phyloP scores from a whole-genome alignment of 92 coral and sea anemone genomes.

The Phenganax subtilis region DNA sequence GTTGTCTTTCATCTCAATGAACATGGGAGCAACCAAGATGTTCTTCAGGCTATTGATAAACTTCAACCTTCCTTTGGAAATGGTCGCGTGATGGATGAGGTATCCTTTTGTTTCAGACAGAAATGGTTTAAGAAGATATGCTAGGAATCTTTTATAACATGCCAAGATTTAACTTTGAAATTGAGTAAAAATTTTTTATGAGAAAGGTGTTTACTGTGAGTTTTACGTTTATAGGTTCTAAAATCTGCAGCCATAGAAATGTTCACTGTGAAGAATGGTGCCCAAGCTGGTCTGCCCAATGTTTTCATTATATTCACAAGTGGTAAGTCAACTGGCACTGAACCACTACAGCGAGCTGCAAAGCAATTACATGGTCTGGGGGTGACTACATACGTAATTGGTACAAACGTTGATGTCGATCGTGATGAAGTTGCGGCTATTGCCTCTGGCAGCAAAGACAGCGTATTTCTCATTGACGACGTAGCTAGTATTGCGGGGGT shows the following conservation, averaged over 20 bases:
- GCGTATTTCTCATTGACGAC: constrained; percentile 1
- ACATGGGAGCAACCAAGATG: constrained; percentile 43
- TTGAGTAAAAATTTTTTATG: no score
- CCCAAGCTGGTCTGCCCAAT: constrained; percentile 47
- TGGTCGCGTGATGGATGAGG: constrained; percentile 40
- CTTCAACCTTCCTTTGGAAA: constrained; percentile 50
- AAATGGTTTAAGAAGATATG: background rate
- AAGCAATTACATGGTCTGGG: constrained; percentile 32
- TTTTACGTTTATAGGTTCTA: constrained; percentile 15
- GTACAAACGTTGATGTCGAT: constrained; percentile 50
- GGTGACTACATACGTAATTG: constrained; percentile 51
- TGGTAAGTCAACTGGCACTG: constrained; percentile 52
- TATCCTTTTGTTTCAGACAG: constrained; percentile 13
- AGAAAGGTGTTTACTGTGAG: background rate
- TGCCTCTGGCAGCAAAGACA: constrained; percentile 12
- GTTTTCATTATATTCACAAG: constrained; percentile 61
- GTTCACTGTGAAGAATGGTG: constrained; percentile 39
- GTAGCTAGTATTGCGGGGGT: background rate
- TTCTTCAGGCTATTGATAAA: constrained; percentile 39
- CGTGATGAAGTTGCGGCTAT: constrained; percentile 34
- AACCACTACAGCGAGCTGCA: constrained; percentile 35
- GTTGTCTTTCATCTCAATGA: constrained; percentile 62
- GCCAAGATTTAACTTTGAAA: no score
- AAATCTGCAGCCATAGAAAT: constrained; percentile 42
- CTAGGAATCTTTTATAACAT: no score